Base-by-base conservation (phyloP, 1,140 invertebrate species). In the Ridgeia piscesae region DNA sequence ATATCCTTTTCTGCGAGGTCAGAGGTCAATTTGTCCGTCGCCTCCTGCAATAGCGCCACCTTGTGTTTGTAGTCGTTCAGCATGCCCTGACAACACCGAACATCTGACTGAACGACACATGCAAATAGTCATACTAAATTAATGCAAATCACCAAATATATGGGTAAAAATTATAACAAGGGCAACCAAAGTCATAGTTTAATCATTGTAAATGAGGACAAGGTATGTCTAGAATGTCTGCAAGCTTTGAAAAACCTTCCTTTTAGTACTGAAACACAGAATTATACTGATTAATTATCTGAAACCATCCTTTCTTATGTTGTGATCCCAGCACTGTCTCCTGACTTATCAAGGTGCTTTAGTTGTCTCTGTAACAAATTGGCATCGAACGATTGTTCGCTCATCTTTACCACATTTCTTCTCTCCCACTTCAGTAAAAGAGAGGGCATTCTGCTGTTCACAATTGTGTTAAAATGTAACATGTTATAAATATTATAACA, bases 61-160 rank as follows among this genome's bases (percentile, higher is more conserved):
- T 93, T 93, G 88, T 94, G 92, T 42, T 92, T 93, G 88, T 95
- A 94, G 91, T 95, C 95, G 77, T 95, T 95, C n/a, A 95, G 93
- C 27, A 93, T 94, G 93, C 95, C 94, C 94, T 95, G 92, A 27
- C 35, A 93, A 34, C 35, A 35, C 33, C 34, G 35, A 77, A n/a
- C 92, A 92, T 42, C 92, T 91, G 33, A n/a, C 2, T 77, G 11
- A 77, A 77, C 58, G 58, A 77, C 4, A 42, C 58, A 77, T 77
- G 58, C 58, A 77, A 77, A 77, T 77, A 77, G 58, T 77, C 27
- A 77, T 21, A 77, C 4, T 77, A 17, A 77, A 77, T 77, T 4
- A 77, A 77, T 77, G 58, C 58, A 77, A 77, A 17, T 21, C 2
- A 14, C 58, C 58, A 77, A 8, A 17, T 77, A 14, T 21, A 77